Base-by-base conservation (phyloP, 1,140 invertebrate species). In the Tribolium castaneum region DNA sequence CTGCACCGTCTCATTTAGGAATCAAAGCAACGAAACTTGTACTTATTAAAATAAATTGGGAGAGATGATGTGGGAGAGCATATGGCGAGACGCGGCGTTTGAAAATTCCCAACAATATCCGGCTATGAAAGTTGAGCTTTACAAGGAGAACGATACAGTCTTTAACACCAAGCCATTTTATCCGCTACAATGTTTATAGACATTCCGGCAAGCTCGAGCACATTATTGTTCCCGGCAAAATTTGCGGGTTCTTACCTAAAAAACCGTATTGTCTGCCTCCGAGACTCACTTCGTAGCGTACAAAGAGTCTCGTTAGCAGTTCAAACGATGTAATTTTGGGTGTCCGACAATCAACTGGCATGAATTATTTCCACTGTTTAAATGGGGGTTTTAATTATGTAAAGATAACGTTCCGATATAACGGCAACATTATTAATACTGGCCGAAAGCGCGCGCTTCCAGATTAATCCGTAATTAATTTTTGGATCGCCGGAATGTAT, bases 381-480 rank as follows among this genome's bases (percentile, higher is more conserved):
- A 39, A 39, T 39, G 9, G 34, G 34, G 34, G 6, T 3, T 39
- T 45, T 45, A 45, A 45, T 45, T 6, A 45, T 45, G 39, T 10
- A 59, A n/a, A 30, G 22, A n/a, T 59, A 22, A 52, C 12, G 13
- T 14, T 14, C 16, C 16, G 13, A 52, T 14, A 52, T 7, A 22
- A 59, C 19, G 16, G 7, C 14, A 9, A n/a, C 59, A 66, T 66
- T 66, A 66, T 66, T 66, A 66, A 66, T 66, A 66, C 14, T 3
- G 4, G 30, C 6, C 10, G 0, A 35, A 66, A 66, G 35, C 59
- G 59, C 45, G 12, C 2, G 9, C 59, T n/a, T 30, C 0, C n/a
- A 66, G 59, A 66, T 34, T 66, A 14, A 66, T 66, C 59, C 34
- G 59, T 66, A 66, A 66, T 66, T 66, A 66, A 66, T 66, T 66